A percentile compares a stretch with the other conserved stretches of the same genome.
Evolutionary conservation across 2,888 invertebrate genomes (phyloP).

Genomic region (Enchytraeus crypticus): DNA sequence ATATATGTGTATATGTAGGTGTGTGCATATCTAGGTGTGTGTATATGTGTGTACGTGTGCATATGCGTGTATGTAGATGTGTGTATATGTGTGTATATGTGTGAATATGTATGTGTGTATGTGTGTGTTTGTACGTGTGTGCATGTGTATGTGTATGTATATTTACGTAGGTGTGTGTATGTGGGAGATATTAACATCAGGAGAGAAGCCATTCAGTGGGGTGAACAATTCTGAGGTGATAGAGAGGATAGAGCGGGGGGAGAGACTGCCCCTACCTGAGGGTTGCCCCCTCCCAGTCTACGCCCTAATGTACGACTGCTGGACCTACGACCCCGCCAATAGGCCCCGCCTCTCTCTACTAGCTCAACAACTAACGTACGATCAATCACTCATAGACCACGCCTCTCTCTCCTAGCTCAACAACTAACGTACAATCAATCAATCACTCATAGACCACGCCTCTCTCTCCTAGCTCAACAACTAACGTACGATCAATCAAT

Average conservation of each 20-base stretch:
- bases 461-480: conserved; percentile 79
- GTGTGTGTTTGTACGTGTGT: too few species aligned
- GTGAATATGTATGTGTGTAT: too few species aligned
- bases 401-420: conserved; percentile 80
- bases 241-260: conserved; percentile 82
- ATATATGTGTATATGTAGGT: too few species aligned
- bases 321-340: conserved; percentile 91
- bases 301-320: conserved; percentile 88
- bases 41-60: too few species aligned
- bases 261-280: conserved; percentile 80
- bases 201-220: conserved; percentile 94
- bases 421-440: conserved; percentile 66
- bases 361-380: conserved; percentile 70
- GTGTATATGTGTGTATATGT: too few species aligned
- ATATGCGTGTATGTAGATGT: too few species aligned
- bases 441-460: conserved; percentile 77
- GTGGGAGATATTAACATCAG: conserved; percentile 97
- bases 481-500: conserved; percentile 63
- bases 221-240: conserved; percentile 95
- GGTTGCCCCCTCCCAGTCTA: conserved; percentile 87
- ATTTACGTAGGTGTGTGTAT: conserved; percentile 80
- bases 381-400: conserved; percentile 77
- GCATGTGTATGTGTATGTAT: too few species aligned
- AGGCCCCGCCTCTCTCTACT: conserved; percentile 82
- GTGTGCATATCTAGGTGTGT: too few species aligned